Percentiles rank a stretch among this genome's conserved stretches.
phyloP scores from a whole-genome alignment of 1,140 invertebrate species.

The Zaprionus gabonicus region DNA sequence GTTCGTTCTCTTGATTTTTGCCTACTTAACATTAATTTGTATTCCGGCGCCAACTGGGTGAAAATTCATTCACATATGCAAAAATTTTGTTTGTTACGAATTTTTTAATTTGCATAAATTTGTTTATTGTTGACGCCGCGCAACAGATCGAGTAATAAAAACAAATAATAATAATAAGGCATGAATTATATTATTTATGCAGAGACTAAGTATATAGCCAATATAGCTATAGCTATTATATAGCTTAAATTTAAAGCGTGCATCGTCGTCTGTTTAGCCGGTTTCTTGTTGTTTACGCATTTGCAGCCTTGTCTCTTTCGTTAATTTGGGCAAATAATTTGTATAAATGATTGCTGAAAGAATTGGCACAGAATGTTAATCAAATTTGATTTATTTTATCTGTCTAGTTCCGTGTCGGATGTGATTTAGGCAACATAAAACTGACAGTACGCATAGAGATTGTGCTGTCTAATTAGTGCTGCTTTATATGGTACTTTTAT shows the following conservation, averaged over 20 bases:
- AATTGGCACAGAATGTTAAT: conserved; percentile 47
- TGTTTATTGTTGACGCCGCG: conserved; percentile 40
- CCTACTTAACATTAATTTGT: conserved; percentile 41
- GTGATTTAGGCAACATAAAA: conserved; percentile 30
- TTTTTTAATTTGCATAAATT: conserved; percentile 50
- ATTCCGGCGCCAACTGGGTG: conserved; percentile 33
- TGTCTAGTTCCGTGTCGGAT: conserved; percentile 36
- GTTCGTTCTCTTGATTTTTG: conserved; percentile 3
- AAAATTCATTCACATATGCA: conserved; percentile 49
- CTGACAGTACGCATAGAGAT: neutral
- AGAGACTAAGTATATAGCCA: neutral
- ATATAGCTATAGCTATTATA: neutral
- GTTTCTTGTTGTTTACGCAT: conserved; percentile 36
- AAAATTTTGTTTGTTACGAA: conserved; percentile 37
- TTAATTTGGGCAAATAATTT: conserved; percentile 30
- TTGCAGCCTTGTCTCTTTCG: conserved; percentile 8
- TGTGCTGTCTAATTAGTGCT: conserved; percentile 22
- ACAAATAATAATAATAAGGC: conserved; percentile 36
- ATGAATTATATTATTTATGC: conserved; percentile 38
- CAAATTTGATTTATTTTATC: conserved; percentile 31
- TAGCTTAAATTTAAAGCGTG: conserved; percentile 21
- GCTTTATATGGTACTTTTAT: no score
- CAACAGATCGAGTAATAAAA: conserved; percentile 7
- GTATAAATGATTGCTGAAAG: conserved; percentile 16
- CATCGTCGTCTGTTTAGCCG: conserved; percentile 6